Base-by-base conservation (phyloP, 2,113 vertebrate genomes). In the Cnemophilus loriae region DNA sequence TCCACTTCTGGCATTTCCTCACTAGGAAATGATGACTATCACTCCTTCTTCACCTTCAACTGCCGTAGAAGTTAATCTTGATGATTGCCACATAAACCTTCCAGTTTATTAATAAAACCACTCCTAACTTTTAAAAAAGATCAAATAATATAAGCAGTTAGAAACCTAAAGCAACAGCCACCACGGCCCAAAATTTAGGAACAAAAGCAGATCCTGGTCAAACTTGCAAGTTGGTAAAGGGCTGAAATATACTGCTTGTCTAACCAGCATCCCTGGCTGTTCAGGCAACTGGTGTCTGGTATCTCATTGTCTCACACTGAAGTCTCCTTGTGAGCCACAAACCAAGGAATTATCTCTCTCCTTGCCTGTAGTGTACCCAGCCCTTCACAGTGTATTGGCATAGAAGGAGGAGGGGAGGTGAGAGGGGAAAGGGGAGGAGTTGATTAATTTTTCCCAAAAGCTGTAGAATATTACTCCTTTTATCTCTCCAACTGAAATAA, bases 331-430 rank as follows among this genome's bases (percentile, higher is more conserved):
- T 3, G 9, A 80, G 55, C 16, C 41, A 63, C 52, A 83, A 30
- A 56, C 22, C 24, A 84, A 55, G 16, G 30, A 68, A 50, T 78
- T 57, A 39, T n/a, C 32, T 90, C n/a, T 15, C 2, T 16, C 16
- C 22, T 44, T 61, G 13, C 32, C 64, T 52, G 21, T 7, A 82
- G n/a, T 33, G 27, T 69, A 49, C 27, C 6, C 24, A 53, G 37
- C 15, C 10, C 46, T 78, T 52, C 39, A 65, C 10, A 61, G 61
- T 6, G 16, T 6, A 37, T 4, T 28, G 44, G 30, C 24, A 67
- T 10, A 47, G 41, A 19, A 42, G 37, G 6, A 26, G 4, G 8
- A 2, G 4, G 2, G 3, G 2, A 42, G 7, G 9, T 16, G 19
- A 74, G 27, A 39, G 9, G 47, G 24, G 8, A 20, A 87, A 70